Percentiles rank a stretch among this genome's conserved stretches.
These are phyloP conservation scores for Boleophthalmus pectinirostris DNA, from an alignment of 2,113 vertebrate species.

Conservation along the genomic window DNA sequence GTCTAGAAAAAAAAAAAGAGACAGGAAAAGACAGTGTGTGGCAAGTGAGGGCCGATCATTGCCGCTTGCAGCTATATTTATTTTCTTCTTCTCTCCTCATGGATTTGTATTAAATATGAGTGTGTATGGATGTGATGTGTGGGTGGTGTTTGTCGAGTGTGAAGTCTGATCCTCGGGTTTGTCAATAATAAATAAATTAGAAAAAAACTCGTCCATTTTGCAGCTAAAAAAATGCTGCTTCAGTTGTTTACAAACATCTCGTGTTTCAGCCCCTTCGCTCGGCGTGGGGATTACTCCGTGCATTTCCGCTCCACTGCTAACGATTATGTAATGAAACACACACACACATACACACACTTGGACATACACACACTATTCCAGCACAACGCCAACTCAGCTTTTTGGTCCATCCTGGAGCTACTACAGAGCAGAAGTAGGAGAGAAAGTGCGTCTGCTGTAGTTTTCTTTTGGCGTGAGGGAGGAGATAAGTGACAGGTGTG, in stretches of 20 bases:
- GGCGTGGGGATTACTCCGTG: slow-evolving; percentile 32
- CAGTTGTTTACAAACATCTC: neutral
- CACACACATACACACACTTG: slow-evolving; percentile 12
- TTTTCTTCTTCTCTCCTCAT: no score
- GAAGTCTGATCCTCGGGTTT: no score
- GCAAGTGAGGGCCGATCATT: no score
- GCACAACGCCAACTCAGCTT: slow-evolving; percentile 41
- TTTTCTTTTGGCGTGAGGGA: slow-evolving; percentile 21
- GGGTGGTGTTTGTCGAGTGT: no score
- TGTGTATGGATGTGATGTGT: no score
- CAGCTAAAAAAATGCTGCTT: neutral
- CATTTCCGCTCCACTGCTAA: slow-evolving; percentile 36
- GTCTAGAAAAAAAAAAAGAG: no score
- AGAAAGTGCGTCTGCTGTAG: slow-evolving; percentile 19
- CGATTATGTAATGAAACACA: slow-evolving; percentile 46
- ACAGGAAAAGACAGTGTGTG: no score
- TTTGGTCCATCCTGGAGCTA: slow-evolving; percentile 23
- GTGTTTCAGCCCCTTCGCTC: neutral
- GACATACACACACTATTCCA: neutral
- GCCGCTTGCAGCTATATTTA: no score
- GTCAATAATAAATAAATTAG: no score
- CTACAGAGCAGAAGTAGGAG: slow-evolving; percentile 10
- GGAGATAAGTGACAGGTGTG: slow-evolving; percentile 13
- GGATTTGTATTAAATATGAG: no score
- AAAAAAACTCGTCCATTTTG: neutral